Evolutionary conservation across 2,113 vertebrate species (phyloP).

Genomic region (Lepus timidus): DNA sequence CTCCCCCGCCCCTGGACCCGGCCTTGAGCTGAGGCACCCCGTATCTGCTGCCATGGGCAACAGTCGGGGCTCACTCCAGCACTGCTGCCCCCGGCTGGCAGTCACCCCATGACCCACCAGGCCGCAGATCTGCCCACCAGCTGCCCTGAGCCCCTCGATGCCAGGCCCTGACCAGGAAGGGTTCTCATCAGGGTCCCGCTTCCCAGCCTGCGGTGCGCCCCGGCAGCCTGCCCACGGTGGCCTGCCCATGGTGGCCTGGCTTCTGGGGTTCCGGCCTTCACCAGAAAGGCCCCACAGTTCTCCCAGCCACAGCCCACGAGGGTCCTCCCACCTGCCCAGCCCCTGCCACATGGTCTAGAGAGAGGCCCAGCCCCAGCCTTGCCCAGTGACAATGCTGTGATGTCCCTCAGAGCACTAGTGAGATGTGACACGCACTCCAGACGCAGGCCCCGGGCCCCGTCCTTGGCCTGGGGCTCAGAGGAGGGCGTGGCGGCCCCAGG

Average conservation of each 20-base stretch:
- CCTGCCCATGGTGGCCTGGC: neutral
- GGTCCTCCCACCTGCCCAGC: neutral
- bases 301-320: neutral
- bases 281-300: neutral
- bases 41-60: too few relatives aligned
- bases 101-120: too few relatives aligned
- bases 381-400: neutral
- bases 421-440: constrained; percentile 68
- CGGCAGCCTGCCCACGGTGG: too few relatives aligned
- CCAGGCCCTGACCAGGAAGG: neutral
- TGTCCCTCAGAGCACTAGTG: constrained; percentile 77
- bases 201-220: neutral
- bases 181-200: fast-evolving
- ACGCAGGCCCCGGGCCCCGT: neutral
- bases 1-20: neutral
- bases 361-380: neutral
- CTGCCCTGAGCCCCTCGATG: neutral
- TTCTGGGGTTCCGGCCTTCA: too few relatives aligned
- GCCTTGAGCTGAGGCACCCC: neutral
- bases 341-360: neutral
- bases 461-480: too few relatives aligned
- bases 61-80: neutral
- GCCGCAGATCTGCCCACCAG: neutral
- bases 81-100: neutral
- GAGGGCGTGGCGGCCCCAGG: too few relatives aligned